Percentiles rank a stretch among this genome's conserved stretches.
These are phyloP conservation scores for Pogonognathellus flavescens DNA, from an alignment of 1,140 invertebrate genomes.

Conservation along the genomic window DNA sequence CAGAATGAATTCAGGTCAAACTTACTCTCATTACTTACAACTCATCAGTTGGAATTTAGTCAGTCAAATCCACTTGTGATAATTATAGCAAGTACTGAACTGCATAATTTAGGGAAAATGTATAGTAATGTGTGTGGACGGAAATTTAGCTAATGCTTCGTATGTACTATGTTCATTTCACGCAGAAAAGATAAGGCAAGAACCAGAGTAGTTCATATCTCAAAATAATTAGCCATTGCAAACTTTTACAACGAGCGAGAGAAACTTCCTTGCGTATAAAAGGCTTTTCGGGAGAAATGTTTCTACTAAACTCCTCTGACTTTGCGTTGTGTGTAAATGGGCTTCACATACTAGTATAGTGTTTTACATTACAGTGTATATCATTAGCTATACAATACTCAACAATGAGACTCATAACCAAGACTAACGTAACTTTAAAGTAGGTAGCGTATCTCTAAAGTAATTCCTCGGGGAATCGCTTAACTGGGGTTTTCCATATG, in stretches of 20 bases:
- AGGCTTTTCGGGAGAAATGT: too few species aligned
- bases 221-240: constrained; percentile 30
- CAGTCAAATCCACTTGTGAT: too few species aligned
- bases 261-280: background rate
- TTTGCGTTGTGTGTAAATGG: too few species aligned
- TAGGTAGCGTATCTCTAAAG: constrained; percentile 11
- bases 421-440: constrained; percentile 19
- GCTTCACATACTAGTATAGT: background rate
- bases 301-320: too few species aligned
- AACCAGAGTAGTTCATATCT: background rate
- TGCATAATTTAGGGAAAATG: background rate
- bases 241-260: constrained; percentile 23
- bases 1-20: too few species aligned
- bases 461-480: background rate
- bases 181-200: constrained; percentile 8
- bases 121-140: background rate
- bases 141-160: background rate
- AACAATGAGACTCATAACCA: background rate
- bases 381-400: constrained; percentile 3
- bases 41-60: too few species aligned
- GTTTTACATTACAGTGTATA: background rate
- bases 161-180: background rate
- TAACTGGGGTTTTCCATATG: constrained; percentile 10
- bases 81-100: too few species aligned
- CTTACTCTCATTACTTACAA: too few species aligned